Conservation (phyloP, 2,113 vertebrate species). For the Steatornis caripensis region DNA sequence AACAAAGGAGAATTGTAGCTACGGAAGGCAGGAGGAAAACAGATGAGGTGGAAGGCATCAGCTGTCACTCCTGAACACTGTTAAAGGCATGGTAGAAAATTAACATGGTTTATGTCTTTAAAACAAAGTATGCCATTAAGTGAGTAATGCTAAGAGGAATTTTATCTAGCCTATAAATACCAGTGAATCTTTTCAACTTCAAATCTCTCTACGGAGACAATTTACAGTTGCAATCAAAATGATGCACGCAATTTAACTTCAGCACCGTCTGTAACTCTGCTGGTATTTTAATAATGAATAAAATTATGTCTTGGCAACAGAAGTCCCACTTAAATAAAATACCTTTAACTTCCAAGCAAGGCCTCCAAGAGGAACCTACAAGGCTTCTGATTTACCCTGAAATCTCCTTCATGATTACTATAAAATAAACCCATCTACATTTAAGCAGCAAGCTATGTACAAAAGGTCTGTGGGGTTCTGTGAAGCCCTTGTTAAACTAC, state of each 20-base stretch:
- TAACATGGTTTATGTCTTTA: slow-evolving; percentile 46
- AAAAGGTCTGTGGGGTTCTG: neutral
- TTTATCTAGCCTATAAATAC: slow-evolving; percentile 73
- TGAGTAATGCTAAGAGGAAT: slow-evolving; percentile 44
- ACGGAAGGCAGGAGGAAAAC: neutral
- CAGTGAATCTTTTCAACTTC: slow-evolving; percentile 54
- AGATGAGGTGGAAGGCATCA: slow-evolving; percentile 38
- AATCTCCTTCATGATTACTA: neutral
- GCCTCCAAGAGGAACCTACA: neutral
- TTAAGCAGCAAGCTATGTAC: neutral
- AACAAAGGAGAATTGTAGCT: slow-evolving; percentile 15
- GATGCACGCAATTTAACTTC: slow-evolving; percentile 62
- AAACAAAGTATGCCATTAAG: slow-evolving; percentile 58
- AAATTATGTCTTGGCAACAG: slow-evolving; percentile 55
- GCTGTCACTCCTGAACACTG: slow-evolving; percentile 7
- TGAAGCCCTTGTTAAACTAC: neutral
- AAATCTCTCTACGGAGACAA: slow-evolving; percentile 53
- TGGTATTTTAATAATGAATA: slow-evolving; percentile 71
- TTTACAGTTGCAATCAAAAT: slow-evolving; percentile 65
- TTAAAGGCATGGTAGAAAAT: slow-evolving; percentile 19
- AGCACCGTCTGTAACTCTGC: slow-evolving; percentile 55
- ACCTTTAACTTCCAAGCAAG: neutral
- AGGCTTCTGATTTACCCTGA: neutral
- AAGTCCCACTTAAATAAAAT: slow-evolving; percentile 23
- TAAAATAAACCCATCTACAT: neutral